These are phyloP conservation scores for Geopemphigus sp. DNA, from an alignment of 1,140 invertebrate genomes.

Conservation along the genomic window DNA sequence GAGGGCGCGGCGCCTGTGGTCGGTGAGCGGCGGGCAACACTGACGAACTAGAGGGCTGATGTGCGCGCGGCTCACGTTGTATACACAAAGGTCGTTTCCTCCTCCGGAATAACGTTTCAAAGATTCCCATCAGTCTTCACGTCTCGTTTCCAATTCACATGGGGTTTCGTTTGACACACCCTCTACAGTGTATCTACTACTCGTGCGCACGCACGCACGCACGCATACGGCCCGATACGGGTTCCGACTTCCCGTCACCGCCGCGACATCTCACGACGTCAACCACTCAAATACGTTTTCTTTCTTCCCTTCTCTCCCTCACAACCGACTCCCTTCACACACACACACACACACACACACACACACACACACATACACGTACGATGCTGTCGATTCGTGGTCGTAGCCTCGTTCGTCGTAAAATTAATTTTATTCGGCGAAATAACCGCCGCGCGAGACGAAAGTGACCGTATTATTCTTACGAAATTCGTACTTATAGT, in stretches of 20 bases:
- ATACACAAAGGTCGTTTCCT: neutral
- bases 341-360: neutral
- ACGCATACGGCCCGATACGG: neutral
- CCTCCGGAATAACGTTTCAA: neutral
- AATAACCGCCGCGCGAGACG: neutral
- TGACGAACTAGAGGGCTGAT: neutral
- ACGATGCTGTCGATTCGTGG: neutral
- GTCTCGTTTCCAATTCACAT: conserved; percentile 29
- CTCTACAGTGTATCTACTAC: neutral
- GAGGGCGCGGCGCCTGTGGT: too few species aligned
- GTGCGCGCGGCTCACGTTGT: neutral
- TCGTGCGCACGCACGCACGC: neutral
- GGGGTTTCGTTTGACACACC: conserved; percentile 37
- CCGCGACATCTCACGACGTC: neutral
- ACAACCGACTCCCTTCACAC: neutral
- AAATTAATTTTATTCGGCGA: neutral
- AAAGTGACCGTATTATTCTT: conserved; percentile 9
- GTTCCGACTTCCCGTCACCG: conserved; percentile 34
- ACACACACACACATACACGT: too few species aligned
- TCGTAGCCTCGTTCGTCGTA: neutral
- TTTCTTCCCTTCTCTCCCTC: neutral
- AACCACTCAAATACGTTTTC: neutral
- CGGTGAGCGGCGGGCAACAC: too few species aligned
- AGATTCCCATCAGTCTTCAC: conserved; percentile 42
- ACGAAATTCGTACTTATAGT: conserved; percentile 9